Base-by-base conservation (phyloP, 2,888 invertebrate species). In the Lochmaea capreae region DNA sequence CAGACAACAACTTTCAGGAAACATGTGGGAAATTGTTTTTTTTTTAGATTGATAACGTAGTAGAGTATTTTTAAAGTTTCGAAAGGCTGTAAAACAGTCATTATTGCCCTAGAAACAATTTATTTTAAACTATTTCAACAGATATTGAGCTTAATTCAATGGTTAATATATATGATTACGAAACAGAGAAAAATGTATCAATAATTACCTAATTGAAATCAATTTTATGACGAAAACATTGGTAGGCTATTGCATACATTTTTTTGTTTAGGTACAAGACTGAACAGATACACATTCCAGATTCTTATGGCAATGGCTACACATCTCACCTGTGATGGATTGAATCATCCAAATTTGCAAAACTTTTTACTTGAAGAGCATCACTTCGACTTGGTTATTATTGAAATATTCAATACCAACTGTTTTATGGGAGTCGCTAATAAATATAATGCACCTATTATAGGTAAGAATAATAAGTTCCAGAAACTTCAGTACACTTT, bases 321-420 rank as follows among this genome's bases (percentile, higher is more conserved):
- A 10, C 5, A n/a, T 11, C 2, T 10, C 10, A 8, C 68, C 6
- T 73, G 73, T 52, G 49, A 57, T 3, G 73, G 73, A 39, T 18
- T 73, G 46, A 14, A 46, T 14, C 46, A 68, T 65, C 26, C 16
- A 9, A 72, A 71, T 22, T 70, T 83, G 11, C 79, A 79, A 69
- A 73, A 85, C 1, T 85, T 89, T 43, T 72, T 89, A 6, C 86
- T 87, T 62, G 83, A 85, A 9, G 87, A 89, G 76, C 85, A 87
- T 4, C 89, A 89, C 65, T 94, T 91, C 80, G 94, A 95, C 84
- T 84, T 94, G 0, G 88, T 93, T 8, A 84, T 95, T 0, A 87
- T 91, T 1, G 81, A 95, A 85, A 90, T 90, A 71, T 94, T 94
- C 83, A 93, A 93, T 78, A 90, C 90, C 67, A 93, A 94, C 82